A percentile compares a stretch with the other conserved stretches of the same genome.
These are phyloP conservation scores for Mirounga angustirostris DNA, from an alignment of 2,113 vertebrate genomes.

Conservation along the genomic window DNA sequence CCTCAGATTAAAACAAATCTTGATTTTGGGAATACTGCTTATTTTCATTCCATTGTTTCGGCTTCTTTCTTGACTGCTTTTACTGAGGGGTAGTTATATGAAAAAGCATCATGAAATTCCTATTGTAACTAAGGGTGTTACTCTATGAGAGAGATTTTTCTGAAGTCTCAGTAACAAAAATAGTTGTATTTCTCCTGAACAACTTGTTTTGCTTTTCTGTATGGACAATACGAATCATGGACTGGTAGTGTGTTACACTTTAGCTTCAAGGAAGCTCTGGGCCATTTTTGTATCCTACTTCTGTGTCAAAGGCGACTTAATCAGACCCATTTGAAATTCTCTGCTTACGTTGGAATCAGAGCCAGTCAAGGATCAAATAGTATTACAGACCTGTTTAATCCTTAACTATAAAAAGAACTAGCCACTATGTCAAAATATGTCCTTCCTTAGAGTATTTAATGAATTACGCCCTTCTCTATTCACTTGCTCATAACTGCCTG, in stretches of 20 bases:
- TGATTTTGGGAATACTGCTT: background rate
- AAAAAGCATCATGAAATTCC: conserved; percentile 1
- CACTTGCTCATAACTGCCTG: background rate
- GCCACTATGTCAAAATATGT: background rate
- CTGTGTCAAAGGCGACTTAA: background rate
- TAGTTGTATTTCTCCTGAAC: background rate
- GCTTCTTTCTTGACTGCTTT: background rate
- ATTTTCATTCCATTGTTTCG: background rate
- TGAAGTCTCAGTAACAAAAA: background rate
- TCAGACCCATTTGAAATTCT: conserved; percentile 48
- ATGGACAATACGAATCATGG: background rate
- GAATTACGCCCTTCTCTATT: background rate
- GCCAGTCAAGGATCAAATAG: background rate
- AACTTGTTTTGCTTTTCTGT: conserved; percentile 24
- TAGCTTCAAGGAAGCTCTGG: background rate
- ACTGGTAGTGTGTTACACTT: background rate
- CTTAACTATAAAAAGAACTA: conserved; percentile 35
- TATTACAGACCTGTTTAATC: background rate
- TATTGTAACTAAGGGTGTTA: background rate
- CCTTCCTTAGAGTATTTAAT: background rate
- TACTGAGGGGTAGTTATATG: background rate
- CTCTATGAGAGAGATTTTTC: background rate
- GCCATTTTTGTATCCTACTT: background rate
- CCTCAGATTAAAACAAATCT: background rate
- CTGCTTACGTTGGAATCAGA: conserved; percentile 20